Evolutionary conservation across 2,113 vertebrate species (phyloP).

Genomic region (Ifrita kowaldi): DNA sequence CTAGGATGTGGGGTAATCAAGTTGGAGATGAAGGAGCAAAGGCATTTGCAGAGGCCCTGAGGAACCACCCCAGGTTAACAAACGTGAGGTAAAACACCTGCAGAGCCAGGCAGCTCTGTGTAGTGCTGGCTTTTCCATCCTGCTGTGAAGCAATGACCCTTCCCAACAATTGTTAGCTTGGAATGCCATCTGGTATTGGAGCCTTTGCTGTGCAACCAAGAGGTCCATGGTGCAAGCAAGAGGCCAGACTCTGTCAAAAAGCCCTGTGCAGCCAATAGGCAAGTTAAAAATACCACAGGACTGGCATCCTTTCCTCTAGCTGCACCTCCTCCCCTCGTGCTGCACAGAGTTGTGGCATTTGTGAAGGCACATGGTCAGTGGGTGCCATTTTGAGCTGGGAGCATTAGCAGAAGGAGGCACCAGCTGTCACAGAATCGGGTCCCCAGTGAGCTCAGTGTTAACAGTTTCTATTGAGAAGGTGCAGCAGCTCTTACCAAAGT

Average conservation of each 20-base stretch:
- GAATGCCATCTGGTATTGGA: neutral
- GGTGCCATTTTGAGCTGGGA: neutral
- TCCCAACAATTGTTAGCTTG: neutral
- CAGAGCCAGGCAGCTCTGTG: fast-evolving
- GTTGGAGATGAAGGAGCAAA: slow-evolving; percentile 89
- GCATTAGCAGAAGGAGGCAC: neutral
- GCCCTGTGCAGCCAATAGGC: neutral
- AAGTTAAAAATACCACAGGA: neutral
- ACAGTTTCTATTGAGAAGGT: neutral
- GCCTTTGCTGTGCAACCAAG: neutral
- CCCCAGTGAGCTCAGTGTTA: neutral
- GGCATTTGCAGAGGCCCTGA: slow-evolving; percentile 87
- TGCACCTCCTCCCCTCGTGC: neutral
- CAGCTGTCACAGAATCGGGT: neutral
- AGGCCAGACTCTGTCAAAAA: neutral
- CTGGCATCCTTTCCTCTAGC: neutral
- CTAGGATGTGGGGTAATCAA: slow-evolving; percentile 94
- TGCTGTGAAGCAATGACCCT: neutral
- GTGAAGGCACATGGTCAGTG: neutral
- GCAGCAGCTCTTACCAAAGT: neutral
- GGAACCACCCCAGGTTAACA: slow-evolving; percentile 80
- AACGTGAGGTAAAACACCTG: slow-evolving; percentile 81
- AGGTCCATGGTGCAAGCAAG: neutral
- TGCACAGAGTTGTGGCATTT: neutral
- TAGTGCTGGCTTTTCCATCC: neutral